These are phyloP conservation scores for Pediacus dermestoides DNA, from an alignment of 2,888 invertebrate species.

Conservation along the genomic window DNA sequence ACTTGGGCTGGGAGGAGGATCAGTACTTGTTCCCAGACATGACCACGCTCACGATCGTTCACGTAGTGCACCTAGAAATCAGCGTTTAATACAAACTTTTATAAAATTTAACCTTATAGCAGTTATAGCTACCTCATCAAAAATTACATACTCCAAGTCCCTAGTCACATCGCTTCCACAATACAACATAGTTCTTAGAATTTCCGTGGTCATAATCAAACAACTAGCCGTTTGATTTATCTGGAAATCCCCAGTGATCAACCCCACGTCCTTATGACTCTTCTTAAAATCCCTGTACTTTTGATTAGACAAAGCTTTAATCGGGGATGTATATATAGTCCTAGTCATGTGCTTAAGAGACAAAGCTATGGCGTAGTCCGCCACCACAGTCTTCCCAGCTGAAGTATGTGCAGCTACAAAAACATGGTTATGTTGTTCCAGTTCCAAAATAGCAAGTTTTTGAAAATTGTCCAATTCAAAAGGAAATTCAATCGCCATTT, in stretches of 20 bases:
- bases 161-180: slow-evolving; percentile 91
- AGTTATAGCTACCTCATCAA: slow-evolving; percentile 74
- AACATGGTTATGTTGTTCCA: slow-evolving; percentile 92
- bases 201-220: slow-evolving; percentile 99
- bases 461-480: slow-evolving; percentile 97
- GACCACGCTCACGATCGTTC: slow-evolving; percentile 85
- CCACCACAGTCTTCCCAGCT: slow-evolving; percentile 98
- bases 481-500: slow-evolving; percentile 79
- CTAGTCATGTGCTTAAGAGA: slow-evolving; percentile 89
- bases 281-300: slow-evolving; percentile 96
- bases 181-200: slow-evolving; percentile 93
- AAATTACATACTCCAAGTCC: slow-evolving; percentile 97
- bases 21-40: slow-evolving; percentile 98
- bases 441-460: slow-evolving; percentile 90
- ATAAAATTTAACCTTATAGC: slow-evolving; percentile 4
- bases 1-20: slow-evolving; percentile 94
- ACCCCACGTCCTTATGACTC: slow-evolving; percentile 87
- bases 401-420: slow-evolving; percentile 99
- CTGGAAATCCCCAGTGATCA: slow-evolving; percentile 94
- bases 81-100: neutral
- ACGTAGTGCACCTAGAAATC: slow-evolving; percentile 81
- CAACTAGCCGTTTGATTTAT: slow-evolving; percentile 91
- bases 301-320: slow-evolving; percentile 98
- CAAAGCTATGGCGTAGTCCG: slow-evolving; percentile 97
- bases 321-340: slow-evolving; percentile 96